phyloP scores from a whole-genome alignment of 2,797 vertebrate species.

The Channallabes apus region DNA sequence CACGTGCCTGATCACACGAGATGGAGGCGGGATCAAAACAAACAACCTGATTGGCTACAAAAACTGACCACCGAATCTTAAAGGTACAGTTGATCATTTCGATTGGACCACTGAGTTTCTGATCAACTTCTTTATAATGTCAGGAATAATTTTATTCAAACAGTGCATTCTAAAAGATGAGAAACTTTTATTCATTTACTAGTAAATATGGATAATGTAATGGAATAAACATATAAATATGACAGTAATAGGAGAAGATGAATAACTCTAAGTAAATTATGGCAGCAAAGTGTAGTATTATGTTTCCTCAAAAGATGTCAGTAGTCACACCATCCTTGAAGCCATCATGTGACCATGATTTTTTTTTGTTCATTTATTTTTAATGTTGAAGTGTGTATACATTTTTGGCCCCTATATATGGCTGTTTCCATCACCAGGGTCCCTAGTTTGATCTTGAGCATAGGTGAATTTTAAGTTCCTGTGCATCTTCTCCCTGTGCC shows the following conservation, averaged over 20 bases:
- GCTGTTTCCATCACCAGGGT: not conserved
- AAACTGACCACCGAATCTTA: slow-evolving; percentile 46
- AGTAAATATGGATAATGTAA: not conserved
- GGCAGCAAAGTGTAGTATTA: no score
- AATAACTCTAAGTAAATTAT: no score
- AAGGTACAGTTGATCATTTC: slow-evolving; percentile 29
- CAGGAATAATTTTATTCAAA: not conserved
- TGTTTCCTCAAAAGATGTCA: no score
- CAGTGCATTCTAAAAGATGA: not conserved
- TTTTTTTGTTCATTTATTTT: no score
- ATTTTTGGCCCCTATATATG: not conserved
- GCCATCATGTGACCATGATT: no score
- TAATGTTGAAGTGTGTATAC: no score
- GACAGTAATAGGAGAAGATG: not conserved
- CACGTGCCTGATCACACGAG: slow-evolving; percentile 74
- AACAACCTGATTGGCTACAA: slow-evolving; percentile 69
- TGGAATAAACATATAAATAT: not conserved
- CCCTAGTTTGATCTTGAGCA: not conserved
- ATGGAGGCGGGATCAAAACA: slow-evolving; percentile 74
- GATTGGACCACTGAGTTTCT: no score
- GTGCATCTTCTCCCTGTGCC: not conserved
- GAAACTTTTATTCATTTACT: not conserved
- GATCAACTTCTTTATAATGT: not conserved
- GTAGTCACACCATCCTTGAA: no score
- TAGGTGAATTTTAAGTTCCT: not conserved